Percentiles rank a stretch among this genome's conserved stretches.
phyloP scores from a whole-genome alignment of 2,888 invertebrate genomes.

The Lypha dubia region DNA sequence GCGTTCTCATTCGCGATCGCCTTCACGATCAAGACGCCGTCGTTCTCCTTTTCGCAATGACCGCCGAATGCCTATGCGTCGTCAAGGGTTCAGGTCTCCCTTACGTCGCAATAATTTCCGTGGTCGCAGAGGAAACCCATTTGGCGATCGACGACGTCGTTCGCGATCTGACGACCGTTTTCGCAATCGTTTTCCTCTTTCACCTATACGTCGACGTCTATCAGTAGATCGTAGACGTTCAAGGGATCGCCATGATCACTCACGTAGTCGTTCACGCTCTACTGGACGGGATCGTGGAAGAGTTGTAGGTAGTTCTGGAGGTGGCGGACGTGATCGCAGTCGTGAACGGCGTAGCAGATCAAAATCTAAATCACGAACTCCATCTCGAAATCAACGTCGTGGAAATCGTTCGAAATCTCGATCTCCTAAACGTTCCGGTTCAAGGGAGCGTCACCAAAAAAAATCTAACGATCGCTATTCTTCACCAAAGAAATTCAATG shows the following conservation, averaged over 20 bases:
- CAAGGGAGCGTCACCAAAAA: slow-evolving; percentile 59
- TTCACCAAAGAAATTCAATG: slow-evolving; percentile 68
- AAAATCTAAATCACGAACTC: slow-evolving; percentile 71
- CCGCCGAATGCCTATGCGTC: slow-evolving; percentile 76
- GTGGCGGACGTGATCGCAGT: slow-evolving; percentile 73
- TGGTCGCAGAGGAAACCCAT: slow-evolving; percentile 78
- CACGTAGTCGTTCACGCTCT: slow-evolving; percentile 73
- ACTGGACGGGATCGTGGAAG: slow-evolving; percentile 71
- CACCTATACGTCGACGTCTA: slow-evolving; percentile 78
- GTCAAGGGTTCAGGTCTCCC: slow-evolving; percentile 79
- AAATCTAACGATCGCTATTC: slow-evolving; percentile 69
- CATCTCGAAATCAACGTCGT: slow-evolving; percentile 67
- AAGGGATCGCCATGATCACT: slow-evolving; percentile 75
- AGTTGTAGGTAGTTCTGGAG: slow-evolving; percentile 40
- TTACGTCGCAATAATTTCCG: slow-evolving; percentile 76
- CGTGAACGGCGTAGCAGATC: slow-evolving; percentile 73
- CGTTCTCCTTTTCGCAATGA: slow-evolving; percentile 77
- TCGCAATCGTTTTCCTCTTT: slow-evolving; percentile 80
- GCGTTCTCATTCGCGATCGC: slow-evolving; percentile 74
- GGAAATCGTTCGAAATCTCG: slow-evolving; percentile 74
- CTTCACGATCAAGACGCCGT: slow-evolving; percentile 75
- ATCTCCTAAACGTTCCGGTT: slow-evolving; percentile 73
- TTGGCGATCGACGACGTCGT: slow-evolving; percentile 79
- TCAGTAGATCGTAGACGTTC: slow-evolving; percentile 74
- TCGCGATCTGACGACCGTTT: slow-evolving; percentile 79